Conservation (phyloP, 2,888 invertebrate genomes). For the Chrysolina americana region DNA sequence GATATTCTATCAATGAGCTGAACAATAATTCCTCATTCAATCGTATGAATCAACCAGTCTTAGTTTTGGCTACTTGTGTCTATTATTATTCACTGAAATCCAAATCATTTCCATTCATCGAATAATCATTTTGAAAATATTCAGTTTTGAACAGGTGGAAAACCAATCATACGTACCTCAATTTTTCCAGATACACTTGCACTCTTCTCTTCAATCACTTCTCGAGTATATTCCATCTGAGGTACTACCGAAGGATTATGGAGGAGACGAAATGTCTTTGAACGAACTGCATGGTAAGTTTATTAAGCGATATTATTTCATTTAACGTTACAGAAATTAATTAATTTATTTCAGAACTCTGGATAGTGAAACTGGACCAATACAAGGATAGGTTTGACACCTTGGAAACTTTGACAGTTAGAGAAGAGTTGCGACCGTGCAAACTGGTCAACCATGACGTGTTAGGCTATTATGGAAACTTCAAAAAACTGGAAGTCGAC, state of each 20-base stretch:
- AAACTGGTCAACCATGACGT: conserved; percentile 52
- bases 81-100: too few species aligned
- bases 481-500: conserved; percentile 9
- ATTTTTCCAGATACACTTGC: conserved; percentile 49
- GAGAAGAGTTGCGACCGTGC: conserved; percentile 51
- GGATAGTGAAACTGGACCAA: conserved; percentile 31
- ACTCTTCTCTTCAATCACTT: conserved; percentile 39
- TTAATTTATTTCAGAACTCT: neutral
- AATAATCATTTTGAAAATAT: too few species aligned
- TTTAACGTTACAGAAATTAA: neutral
- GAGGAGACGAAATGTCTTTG: conserved; percentile 65
- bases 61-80: too few species aligned
- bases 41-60: too few species aligned
- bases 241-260: conserved; percentile 53
- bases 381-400: conserved; percentile 39
- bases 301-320: neutral
- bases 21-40: too few species aligned
- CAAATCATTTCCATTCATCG: too few species aligned
- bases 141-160: too few species aligned
- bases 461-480: conserved; percentile 47
- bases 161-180: too few species aligned
- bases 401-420: conserved; percentile 39
- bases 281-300: conserved; percentile 73
- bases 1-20: too few species aligned
- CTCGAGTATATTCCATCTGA: conserved; percentile 44